These are phyloP conservation scores for Microtus ochrogaster DNA, from an alignment of 2,113 vertebrate species.

Conservation along the genomic window DNA sequence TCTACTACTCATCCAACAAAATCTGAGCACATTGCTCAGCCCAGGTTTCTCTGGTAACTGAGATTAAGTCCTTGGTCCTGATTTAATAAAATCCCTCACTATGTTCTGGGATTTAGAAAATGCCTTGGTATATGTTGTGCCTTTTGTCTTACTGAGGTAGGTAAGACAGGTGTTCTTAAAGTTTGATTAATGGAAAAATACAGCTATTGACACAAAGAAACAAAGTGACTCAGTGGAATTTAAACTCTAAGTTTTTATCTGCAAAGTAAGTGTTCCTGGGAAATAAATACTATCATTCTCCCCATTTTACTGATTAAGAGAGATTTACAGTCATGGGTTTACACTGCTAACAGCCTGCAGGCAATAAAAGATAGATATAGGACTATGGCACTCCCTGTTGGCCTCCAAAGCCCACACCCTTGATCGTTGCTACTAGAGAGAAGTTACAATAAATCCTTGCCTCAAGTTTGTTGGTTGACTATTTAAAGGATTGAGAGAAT, in stretches of 20 bases:
- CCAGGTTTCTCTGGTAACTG: background rate
- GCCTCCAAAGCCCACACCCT: background rate
- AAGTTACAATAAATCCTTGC: background rate
- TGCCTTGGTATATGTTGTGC: too few species aligned
- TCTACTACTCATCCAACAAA: background rate
- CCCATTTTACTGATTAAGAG: background rate
- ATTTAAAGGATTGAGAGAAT: background rate
- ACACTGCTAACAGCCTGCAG: background rate
- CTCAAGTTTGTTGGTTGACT: background rate
- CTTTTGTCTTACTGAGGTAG: background rate
- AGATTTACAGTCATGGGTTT: background rate
- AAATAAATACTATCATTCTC: background rate
- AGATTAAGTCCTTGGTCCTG: rapidly evolving
- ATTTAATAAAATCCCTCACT: background rate
- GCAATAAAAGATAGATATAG: background rate
- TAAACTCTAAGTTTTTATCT: background rate
- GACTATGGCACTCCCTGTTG: background rate
- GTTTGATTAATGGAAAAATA: background rate
- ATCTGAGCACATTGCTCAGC: background rate
- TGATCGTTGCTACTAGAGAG: background rate
- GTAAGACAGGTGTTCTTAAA: background rate
- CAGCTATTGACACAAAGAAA: background rate
- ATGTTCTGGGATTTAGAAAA: background rate
- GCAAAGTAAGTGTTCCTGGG: background rate
- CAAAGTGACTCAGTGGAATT: background rate